Conservation (phyloP, 1,140 invertebrate species). For the Aradophagus sp. region DNA sequence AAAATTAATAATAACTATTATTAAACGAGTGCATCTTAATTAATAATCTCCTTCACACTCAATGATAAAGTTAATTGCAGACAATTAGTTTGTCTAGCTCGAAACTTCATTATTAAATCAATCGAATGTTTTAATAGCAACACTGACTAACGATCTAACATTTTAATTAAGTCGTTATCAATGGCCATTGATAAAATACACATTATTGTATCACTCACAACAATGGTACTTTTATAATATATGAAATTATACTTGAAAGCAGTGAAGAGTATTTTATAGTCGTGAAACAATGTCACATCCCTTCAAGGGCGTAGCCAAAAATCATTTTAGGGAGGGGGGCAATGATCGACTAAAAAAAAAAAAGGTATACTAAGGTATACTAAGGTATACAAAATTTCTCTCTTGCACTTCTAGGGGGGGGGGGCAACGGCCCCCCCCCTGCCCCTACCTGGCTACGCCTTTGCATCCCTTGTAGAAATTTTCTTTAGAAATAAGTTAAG, state of each 20-base stretch:
- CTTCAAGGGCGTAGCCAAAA: no score
- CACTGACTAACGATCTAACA: conserved; percentile 44
- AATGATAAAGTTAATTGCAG: conserved; percentile 47
- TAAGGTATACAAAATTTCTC: no score
- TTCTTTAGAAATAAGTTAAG: no score
- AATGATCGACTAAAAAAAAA: no score
- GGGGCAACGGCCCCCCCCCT: no score
- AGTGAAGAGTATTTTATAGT: no score
- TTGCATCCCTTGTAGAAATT: no score
- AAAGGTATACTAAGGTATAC: no score
- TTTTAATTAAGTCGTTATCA: conserved; percentile 42
- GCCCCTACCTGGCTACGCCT: no score
- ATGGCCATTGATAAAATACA: conserved; percentile 26
- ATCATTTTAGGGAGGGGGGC: no score
- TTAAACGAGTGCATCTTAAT: conserved; percentile 22
- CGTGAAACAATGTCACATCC: no score
- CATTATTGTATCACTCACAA: conserved; percentile 25
- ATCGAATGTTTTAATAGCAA: conserved; percentile 44
- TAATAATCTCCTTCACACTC: conserved; percentile 34
- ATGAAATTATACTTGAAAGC: conserved; percentile 26
- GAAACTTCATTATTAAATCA: conserved; percentile 42
- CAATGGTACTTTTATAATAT: conserved; percentile 35
- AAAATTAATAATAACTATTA: conserved; percentile 14
- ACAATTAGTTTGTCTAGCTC: conserved; percentile 36
- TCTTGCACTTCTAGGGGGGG: no score